A percentile compares a stretch with the other conserved stretches of the same genome.
Evolutionary conservation across 2,888 invertebrate genomes (phyloP).

Genomic region (Pollenia angustigena): DNA sequence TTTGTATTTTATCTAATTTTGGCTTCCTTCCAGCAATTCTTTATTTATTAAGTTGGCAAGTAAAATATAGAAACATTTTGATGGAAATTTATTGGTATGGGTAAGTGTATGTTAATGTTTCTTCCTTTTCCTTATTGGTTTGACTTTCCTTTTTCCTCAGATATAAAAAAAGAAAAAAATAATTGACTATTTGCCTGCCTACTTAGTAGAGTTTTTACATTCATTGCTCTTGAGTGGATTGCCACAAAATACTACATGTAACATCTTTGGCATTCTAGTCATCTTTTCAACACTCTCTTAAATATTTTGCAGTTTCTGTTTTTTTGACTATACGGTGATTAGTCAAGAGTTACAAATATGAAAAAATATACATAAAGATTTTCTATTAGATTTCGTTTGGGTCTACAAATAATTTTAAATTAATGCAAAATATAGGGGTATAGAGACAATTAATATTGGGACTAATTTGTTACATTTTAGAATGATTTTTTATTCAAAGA

Average conservation of each 20-base stretch:
- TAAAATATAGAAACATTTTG: too few relatives aligned
- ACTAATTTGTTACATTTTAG: too few relatives aligned
- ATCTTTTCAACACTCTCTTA: background rate
- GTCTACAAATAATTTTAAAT: too few relatives aligned
- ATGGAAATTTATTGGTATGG: background rate
- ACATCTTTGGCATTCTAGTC: background rate
- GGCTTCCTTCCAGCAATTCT: conserved; percentile 2
- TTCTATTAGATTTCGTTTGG: too few relatives aligned
- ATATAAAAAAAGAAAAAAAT: conserved; percentile 6
- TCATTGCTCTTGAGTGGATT: background rate
- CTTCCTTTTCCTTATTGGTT: background rate
- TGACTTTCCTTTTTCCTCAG: conserved; percentile 14
- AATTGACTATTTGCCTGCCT: conserved; percentile 36
- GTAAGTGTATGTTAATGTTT: background rate
- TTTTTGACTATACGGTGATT: too few relatives aligned
- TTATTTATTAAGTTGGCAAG: background rate
- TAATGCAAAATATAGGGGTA: too few relatives aligned
- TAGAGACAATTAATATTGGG: too few relatives aligned
- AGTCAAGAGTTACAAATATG: too few relatives aligned
- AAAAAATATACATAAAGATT: too few relatives aligned
- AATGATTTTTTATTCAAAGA: too few relatives aligned
- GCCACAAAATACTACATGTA: conserved; percentile 19
- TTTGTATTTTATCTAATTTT: background rate
- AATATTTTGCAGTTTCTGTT: too few relatives aligned
- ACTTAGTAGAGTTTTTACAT: conserved; percentile 26